Percentiles rank a stretch among this genome's conserved stretches.
phyloP scores from a whole-genome alignment of 2,888 invertebrate species.

The Macrophya alboannulata region DNA sequence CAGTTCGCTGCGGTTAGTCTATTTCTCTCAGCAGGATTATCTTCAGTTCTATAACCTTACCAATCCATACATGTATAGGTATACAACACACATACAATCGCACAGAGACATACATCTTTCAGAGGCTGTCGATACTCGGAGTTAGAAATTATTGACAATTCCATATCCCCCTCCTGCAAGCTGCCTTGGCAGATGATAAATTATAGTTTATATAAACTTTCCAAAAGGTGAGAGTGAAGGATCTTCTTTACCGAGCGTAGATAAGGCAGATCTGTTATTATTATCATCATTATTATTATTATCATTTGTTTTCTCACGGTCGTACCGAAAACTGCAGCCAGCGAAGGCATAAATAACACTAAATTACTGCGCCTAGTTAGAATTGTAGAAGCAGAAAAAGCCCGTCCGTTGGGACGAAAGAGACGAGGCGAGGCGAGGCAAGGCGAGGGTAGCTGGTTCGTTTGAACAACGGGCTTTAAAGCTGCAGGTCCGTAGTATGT shows the following conservation, averaged over 20 bases:
- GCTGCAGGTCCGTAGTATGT: slow-evolving; percentile 60
- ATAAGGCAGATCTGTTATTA: background rate
- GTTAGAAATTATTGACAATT: slow-evolving; percentile 32
- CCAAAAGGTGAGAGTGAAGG: background rate
- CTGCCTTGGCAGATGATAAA: background rate
- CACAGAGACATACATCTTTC: slow-evolving; percentile 69
- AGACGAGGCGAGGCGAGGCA: background rate
- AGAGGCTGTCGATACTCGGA: slow-evolving; percentile 74
- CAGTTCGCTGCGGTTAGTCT: slow-evolving; percentile 66
- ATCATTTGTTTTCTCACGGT: background rate
- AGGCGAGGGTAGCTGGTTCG: background rate
- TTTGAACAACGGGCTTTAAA: background rate
- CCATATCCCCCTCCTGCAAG: background rate
- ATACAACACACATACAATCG: background rate
- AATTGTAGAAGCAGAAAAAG: background rate
- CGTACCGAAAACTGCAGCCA: background rate
- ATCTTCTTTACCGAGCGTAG: background rate
- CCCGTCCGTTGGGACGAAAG: background rate
- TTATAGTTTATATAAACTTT: background rate
- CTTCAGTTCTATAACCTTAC: slow-evolving; percentile 64
- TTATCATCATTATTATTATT: background rate
- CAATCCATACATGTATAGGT: background rate
- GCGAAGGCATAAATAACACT: background rate
- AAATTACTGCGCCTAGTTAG: slow-evolving; percentile 10
- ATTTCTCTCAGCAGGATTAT: slow-evolving; percentile 74